These are phyloP conservation scores for Tetramorium parvispinum DNA, from an alignment of 1,140 invertebrate species.

Conservation along the genomic window DNA sequence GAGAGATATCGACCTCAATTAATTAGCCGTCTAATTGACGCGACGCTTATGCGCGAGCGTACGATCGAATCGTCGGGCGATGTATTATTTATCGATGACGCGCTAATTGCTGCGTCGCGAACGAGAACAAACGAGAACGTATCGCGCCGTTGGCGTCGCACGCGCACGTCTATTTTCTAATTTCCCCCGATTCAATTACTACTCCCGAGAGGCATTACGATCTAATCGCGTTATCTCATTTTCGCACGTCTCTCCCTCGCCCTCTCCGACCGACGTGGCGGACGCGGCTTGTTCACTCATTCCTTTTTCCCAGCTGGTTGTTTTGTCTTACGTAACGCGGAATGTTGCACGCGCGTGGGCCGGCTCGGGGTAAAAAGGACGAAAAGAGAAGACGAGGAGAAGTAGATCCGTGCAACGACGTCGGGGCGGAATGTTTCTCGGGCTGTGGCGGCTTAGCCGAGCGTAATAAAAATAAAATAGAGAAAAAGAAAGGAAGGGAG, in stretches of 20 bases:
- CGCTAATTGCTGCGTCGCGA: conserved; percentile 72
- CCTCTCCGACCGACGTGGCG: background rate
- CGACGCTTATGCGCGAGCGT: conserved; percentile 32
- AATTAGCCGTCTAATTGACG: conserved; percentile 78
- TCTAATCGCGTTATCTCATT: conserved; percentile 50
- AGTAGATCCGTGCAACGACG: background rate
- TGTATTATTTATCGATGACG: conserved; percentile 76
- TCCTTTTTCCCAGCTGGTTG: background rate
- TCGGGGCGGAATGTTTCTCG: conserved; percentile 49
- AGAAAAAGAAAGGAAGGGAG: background rate
- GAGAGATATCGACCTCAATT: conserved; percentile 70
- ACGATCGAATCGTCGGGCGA: conserved; percentile 72
- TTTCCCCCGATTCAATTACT: conserved; percentile 48
- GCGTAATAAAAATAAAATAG: conserved; percentile 61
- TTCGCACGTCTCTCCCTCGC: conserved; percentile 18
- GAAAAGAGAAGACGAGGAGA: background rate
- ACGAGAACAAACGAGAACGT: conserved; percentile 17
- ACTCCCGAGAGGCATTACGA: conserved; percentile 18
- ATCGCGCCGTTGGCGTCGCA: conserved; percentile 18
- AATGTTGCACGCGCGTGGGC: conserved; percentile 30
- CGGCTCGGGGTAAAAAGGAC: background rate
- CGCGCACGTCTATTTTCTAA: conserved; percentile 34
- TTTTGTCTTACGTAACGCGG: conserved; percentile 50
- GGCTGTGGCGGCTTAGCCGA: conserved; percentile 49
- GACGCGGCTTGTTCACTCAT: background rate